These are phyloP conservation scores for Drosophila peninsularis DNA, from an alignment of 2,888 invertebrate genomes.

Conservation along the genomic window DNA sequence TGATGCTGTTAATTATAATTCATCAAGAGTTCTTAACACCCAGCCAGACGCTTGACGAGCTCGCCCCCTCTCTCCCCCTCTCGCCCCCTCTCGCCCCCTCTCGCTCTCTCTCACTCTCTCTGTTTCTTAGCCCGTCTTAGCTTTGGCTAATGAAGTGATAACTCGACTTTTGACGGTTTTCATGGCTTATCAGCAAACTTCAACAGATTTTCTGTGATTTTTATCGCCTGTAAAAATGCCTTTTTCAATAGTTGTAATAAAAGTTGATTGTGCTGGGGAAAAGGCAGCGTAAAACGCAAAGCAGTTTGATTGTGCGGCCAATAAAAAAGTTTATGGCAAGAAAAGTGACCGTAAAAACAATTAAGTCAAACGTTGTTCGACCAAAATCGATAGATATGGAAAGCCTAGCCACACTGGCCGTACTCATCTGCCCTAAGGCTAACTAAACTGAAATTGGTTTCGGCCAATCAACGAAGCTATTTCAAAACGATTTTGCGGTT, in stretches of 20 bases:
- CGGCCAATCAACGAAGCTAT: constrained; percentile 37
- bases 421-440: constrained; percentile 1
- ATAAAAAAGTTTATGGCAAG: constrained; percentile 63
- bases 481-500: constrained; percentile 57
- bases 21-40: constrained; percentile 18
- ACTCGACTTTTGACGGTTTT: constrained; percentile 30
- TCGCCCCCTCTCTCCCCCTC: background rate
- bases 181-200: constrained; percentile 50
- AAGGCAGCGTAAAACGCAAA: constrained; percentile 64
- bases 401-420: background rate
- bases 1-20: constrained; percentile 21
- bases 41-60: background rate
- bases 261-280: constrained; percentile 40
- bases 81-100: too few relatives aligned
- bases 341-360: constrained; percentile 70
- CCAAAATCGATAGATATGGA: constrained; percentile 19
- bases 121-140: constrained; percentile 18
- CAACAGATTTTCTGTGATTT: constrained; percentile 70
- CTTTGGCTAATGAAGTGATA: constrained; percentile 70
- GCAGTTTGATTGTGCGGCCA: constrained; percentile 61
- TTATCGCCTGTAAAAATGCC: constrained; percentile 60
- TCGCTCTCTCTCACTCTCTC: too few relatives aligned
- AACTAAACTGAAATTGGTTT: background rate
- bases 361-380: constrained; percentile 53
- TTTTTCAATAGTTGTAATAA: constrained; percentile 57